Evolutionary conservation across 2,113 vertebrate species (phyloP).

Genomic region (Maccullochella peelii): DNA sequence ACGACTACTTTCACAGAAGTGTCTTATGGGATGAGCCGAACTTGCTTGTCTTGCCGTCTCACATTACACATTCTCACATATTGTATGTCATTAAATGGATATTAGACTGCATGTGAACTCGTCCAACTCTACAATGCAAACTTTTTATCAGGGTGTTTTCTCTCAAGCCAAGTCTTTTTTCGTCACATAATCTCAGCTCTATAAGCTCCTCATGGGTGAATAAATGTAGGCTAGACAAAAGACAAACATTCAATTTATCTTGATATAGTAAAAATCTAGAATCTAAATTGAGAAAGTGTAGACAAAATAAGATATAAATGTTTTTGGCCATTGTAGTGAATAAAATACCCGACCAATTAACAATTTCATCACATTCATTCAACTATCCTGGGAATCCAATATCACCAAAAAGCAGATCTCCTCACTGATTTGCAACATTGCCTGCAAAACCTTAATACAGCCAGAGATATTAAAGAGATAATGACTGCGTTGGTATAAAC

Average conservation of each 20-base stretch:
- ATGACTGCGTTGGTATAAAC: not conserved
- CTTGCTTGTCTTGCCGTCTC: too few relatives aligned
- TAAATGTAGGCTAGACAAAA: not conserved
- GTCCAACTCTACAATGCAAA: too few relatives aligned
- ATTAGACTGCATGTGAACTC: not conserved
- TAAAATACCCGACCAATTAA: too few relatives aligned
- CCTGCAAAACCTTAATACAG: not conserved
- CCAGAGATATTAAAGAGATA: not conserved
- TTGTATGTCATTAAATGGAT: not conserved
- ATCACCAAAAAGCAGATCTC: not conserved
- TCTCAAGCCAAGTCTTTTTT: not conserved
- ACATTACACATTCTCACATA: not conserved
- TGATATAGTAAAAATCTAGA: not conserved
- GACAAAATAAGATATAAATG: not conserved
- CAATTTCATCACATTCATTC: not conserved
- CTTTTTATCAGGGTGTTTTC: too few relatives aligned
- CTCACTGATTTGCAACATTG: not conserved
- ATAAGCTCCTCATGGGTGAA: not conserved
- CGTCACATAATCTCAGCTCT: not conserved
- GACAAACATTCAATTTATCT: not conserved
- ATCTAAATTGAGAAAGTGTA: not conserved
- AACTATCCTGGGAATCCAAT: not conserved
- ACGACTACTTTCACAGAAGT: not conserved
- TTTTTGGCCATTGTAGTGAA: too few relatives aligned
- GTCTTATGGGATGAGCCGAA: not conserved